phyloP scores from a whole-genome alignment of 2,113 vertebrate species.

The Malaclemys terrapin region DNA sequence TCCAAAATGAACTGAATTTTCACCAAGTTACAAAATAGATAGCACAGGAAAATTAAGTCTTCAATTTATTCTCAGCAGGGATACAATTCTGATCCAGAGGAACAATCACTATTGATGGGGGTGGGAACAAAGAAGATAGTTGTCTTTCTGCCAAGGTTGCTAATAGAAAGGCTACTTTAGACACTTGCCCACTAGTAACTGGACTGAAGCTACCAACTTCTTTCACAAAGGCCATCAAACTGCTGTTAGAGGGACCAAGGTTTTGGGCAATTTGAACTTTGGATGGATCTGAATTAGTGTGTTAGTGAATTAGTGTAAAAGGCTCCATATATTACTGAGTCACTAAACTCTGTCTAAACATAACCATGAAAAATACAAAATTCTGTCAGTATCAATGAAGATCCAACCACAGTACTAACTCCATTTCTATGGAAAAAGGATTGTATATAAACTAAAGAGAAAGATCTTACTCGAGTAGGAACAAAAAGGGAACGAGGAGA shows the following conservation, averaged over 20 bases:
- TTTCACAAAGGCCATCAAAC: neutral
- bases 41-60: neutral
- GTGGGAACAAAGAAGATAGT: neutral
- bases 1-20: neutral
- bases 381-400: neutral
- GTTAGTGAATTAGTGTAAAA: neutral
- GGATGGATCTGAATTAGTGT: neutral
- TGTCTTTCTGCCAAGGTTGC: neutral
- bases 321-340: neutral
- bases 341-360: neutral
- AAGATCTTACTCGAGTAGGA: slow-evolving; percentile 87
- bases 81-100: neutral
- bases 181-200: neutral
- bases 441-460: neutral
- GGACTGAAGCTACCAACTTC: neutral
- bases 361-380: neutral
- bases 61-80: neutral
- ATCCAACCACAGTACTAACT: neutral
- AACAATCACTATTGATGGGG: neutral
- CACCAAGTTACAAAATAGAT: neutral
- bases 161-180: neutral
- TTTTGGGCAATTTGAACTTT: neutral
- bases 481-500: slow-evolving; percentile 93
- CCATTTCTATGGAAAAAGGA: neutral
- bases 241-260: neutral